Evolutionary conservation across 2,113 vertebrate genomes (phyloP).

Genomic region (Sminthopsis crassicaudata): DNA sequence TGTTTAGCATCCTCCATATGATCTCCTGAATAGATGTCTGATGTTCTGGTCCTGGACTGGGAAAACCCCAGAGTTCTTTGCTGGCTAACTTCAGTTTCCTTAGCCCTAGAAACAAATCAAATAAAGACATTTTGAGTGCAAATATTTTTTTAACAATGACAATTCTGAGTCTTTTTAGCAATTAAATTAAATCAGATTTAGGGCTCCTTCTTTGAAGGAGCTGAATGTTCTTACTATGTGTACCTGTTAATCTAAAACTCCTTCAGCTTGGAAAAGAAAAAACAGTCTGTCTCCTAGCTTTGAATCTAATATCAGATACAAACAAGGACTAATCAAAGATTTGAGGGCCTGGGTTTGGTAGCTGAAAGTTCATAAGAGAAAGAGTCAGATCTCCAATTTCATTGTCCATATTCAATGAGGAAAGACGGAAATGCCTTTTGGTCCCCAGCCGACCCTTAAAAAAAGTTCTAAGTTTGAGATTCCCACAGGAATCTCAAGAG

Average conservation of each 20-base stretch:
- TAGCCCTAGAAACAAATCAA: conserved; percentile 63
- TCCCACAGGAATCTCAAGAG: not conserved
- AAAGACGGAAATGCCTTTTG: not conserved
- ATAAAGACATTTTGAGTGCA: conserved; percentile 54
- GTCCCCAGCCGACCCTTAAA: not conserved
- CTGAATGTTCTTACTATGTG: not conserved
- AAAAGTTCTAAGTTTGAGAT: not conserved
- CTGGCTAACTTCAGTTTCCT: conserved; percentile 76
- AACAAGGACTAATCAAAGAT: not conserved
- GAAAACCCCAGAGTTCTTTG: conserved; percentile 76
- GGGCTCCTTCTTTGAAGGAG: not conserved
- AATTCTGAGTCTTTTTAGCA: not conserved
- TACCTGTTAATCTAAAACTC: not conserved
- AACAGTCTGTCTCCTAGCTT: not conserved
- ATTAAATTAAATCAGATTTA: not conserved
- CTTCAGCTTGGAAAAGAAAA: not conserved
- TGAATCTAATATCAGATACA: not conserved
- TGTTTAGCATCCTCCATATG: not conserved
- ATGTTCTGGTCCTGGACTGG: not conserved
- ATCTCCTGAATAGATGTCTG: not conserved
- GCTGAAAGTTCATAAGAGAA: not conserved
- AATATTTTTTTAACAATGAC: not conserved
- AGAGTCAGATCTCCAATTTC: not conserved
- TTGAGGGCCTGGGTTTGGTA: not conserved
- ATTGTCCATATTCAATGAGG: not conserved